Conservation (phyloP, 2,113 vertebrate species). For the Protomyctophum bolini region DNA sequence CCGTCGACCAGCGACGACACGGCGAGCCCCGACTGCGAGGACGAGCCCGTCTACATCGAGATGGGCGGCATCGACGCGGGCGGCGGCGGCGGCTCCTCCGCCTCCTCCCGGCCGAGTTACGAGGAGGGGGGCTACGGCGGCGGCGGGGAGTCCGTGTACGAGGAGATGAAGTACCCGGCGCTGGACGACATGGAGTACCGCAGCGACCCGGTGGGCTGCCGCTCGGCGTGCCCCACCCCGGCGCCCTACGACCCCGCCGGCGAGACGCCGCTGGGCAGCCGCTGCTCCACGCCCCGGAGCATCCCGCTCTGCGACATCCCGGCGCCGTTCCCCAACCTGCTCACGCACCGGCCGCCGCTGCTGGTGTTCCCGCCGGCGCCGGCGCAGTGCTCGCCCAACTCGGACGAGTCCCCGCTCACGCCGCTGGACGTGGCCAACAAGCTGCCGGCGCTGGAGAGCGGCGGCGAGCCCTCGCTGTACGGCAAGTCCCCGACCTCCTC, state of each 20-base stretch:
- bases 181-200: conserved; percentile 89
- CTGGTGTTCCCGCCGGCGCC: conserved; percentile 96
- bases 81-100: conserved; percentile 29
- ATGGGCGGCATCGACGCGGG: conserved; percentile 90
- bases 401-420: conserved; percentile 96
- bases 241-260: conserved; percentile 89
- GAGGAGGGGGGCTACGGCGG: conserved; percentile 84
- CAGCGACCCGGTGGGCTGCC: conserved; percentile 86
- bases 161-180: conserved; percentile 98
- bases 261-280: conserved; percentile 75
- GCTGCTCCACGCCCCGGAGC: conserved; percentile 86
- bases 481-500: conserved; percentile 90
- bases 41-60: conserved; percentile 98
- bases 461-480: conserved; percentile 75
- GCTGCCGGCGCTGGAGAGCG: conserved; percentile 90
- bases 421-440: conserved; percentile 90
- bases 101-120: not conserved
- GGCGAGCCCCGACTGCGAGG: conserved; percentile 83
- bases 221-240: conserved; percentile 92
- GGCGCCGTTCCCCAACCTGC: conserved; percentile 95
- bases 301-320: conserved; percentile 93
- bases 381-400: conserved; percentile 95
- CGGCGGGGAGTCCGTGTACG: conserved; percentile 95
- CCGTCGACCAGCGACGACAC: conserved; percentile 78
- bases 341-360: conserved; percentile 94